Percentiles rank a stretch among this genome's conserved stretches.
Conservation (phyloP, 23 tunicate species). For the Trididemnum nubilum region DNA sequence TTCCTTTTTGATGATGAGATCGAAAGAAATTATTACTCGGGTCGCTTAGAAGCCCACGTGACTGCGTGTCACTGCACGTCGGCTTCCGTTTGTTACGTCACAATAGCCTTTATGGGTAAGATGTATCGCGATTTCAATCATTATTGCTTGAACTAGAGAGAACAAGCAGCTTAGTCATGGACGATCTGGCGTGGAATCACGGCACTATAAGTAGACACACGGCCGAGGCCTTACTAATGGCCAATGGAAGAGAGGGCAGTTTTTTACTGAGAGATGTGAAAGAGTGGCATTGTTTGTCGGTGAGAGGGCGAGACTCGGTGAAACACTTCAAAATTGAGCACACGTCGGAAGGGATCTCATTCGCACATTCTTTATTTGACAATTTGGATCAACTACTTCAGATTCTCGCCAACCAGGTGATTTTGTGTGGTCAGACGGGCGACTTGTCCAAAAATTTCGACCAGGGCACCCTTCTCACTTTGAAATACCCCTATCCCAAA, state of each 20-base stretch:
- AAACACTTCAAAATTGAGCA: constrained; percentile 83
- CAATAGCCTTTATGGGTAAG: background rate
- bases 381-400: constrained; percentile 56
- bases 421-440: constrained; percentile 72
- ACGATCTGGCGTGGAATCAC: constrained; percentile 61
- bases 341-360: constrained; percentile 31
- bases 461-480: constrained; percentile 58
- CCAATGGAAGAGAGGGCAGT: constrained; percentile 82
- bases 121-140: background rate
- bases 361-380: constrained; percentile 60
- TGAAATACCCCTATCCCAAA: constrained; percentile 55
- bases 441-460: constrained; percentile 71
- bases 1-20: no score
- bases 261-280: constrained; percentile 50
- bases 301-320: constrained; percentile 70
- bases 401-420: constrained; percentile 79
- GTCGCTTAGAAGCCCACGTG: background rate
- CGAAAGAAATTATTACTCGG: no score
- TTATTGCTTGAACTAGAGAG: no score
- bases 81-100: background rate
- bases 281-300: constrained; percentile 54
- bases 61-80: background rate
- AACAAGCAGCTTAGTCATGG: constrained; percentile 18
- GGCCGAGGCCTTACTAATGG: constrained; percentile 76
- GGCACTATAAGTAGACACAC: constrained; percentile 65